Evolutionary conservation across 1,140 invertebrate genomes (phyloP).

Genomic region (Colletes latitarsis): DNA sequence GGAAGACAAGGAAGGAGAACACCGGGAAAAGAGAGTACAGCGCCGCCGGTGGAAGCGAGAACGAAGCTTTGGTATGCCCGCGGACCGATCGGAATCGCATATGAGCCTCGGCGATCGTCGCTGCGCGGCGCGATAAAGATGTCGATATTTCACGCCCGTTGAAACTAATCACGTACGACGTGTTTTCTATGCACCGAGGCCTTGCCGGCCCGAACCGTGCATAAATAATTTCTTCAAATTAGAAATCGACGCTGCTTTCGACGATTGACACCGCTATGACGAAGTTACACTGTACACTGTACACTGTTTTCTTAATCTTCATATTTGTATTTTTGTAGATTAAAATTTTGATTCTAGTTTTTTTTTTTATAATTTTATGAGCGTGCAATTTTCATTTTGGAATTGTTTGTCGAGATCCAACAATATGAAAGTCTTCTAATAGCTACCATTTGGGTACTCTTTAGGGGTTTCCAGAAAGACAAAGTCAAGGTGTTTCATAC

Average conservation of each 20-base stretch:
- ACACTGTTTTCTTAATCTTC: too few relatives aligned
- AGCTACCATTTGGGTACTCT: too few relatives aligned
- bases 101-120: constrained; percentile 53
- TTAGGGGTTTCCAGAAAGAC: too few relatives aligned
- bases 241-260: constrained; percentile 45
- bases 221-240: constrained; percentile 46
- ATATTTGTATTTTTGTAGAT: too few relatives aligned
- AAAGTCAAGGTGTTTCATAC: too few relatives aligned
- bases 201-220: background rate
- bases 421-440: too few relatives aligned
- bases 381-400: too few relatives aligned
- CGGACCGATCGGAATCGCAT: constrained; percentile 64
- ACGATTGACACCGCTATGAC: background rate
- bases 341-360: too few relatives aligned
- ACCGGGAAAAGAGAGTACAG: constrained; percentile 51
- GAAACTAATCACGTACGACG: constrained; percentile 54
- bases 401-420: too few relatives aligned
- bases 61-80: constrained; percentile 47
- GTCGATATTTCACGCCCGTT: constrained; percentile 42
- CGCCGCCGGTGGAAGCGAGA: constrained; percentile 52
- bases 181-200: constrained; percentile 51
- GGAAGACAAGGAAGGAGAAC: constrained; percentile 33
- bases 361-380: too few relatives aligned
- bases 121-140: constrained; percentile 14
- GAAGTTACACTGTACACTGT: too few relatives aligned